phyloP scores from a whole-genome alignment of 2,797 vertebrate species.

The Bovichtus variegatus region DNA sequence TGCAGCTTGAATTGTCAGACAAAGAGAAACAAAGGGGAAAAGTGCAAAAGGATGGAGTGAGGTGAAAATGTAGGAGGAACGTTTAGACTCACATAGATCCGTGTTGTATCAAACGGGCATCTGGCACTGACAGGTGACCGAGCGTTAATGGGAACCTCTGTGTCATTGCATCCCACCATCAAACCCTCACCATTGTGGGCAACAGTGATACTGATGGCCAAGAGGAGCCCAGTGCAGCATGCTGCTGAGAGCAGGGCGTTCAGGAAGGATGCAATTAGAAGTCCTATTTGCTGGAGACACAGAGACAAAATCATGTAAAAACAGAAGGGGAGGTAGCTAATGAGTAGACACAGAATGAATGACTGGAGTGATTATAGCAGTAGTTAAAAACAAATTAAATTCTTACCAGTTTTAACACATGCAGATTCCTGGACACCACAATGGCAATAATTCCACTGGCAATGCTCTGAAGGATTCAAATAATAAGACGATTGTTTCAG shows the following conservation, averaged over 20 bases:
- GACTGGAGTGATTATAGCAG: background rate
- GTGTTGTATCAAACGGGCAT: conserved; percentile 94
- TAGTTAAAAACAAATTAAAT: conserved; percentile 2
- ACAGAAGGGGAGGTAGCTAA: background rate
- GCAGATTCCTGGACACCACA: conserved; percentile 90
- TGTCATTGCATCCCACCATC: conserved; percentile 89
- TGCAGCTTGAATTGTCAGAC: background rate
- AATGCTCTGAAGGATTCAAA: conserved; percentile 87
- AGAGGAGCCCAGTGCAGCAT: conserved; percentile 87
- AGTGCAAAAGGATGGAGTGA: background rate
- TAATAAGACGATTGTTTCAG: conserved; percentile 47
- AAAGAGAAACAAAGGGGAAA: background rate
- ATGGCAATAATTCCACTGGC: conserved; percentile 91
- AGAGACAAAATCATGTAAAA: conserved; percentile 17
- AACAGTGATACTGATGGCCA: conserved; percentile 89
- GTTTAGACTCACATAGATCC: conserved; percentile 91
- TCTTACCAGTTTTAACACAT: conserved; percentile 85
- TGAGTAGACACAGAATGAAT: background rate
- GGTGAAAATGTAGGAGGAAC: background rate
- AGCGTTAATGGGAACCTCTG: conserved; percentile 80
- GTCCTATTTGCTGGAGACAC: conserved; percentile 87
- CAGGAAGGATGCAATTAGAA: conserved; percentile 85
- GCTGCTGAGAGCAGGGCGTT: conserved; percentile 90
- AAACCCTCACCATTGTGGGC: conserved; percentile 84
- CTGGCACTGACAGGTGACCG: conserved; percentile 83